Conservation (phyloP, 1,140 invertebrate genomes). For the Ctenoplectra terminalis region DNA sequence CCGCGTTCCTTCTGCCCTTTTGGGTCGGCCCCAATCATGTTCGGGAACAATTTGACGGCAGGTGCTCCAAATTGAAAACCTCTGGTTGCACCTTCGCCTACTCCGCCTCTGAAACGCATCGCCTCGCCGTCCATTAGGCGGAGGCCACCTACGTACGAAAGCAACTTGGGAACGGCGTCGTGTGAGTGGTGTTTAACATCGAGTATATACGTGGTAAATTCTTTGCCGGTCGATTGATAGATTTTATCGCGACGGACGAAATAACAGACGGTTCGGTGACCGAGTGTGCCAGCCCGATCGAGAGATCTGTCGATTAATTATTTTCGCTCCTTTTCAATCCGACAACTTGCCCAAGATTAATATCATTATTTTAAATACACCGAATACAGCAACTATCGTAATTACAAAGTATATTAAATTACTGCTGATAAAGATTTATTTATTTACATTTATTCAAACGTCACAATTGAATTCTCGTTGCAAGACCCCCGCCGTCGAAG, state of each 20-base stretch:
- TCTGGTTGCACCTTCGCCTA: conserved; percentile 62
- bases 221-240: conserved; percentile 29
- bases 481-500: too few species aligned
- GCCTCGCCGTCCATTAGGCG: conserved; percentile 49
- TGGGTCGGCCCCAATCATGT: conserved; percentile 54
- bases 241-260: conserved; percentile 47
- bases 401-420: neutral
- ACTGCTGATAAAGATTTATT: neutral
- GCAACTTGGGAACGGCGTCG: too few species aligned
- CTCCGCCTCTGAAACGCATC: conserved; percentile 57
- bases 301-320: conserved; percentile 37
- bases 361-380: neutral
- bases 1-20: conserved; percentile 9
- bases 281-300: conserved; percentile 7
- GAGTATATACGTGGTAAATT: conserved; percentile 31
- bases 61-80: conserved; percentile 72
- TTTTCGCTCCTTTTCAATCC: neutral
- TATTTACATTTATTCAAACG: neutral
- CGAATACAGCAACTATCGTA: neutral
- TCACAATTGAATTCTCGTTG: neutral
- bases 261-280: conserved; percentile 43
- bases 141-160: conserved; percentile 51
- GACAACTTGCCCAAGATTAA: neutral
- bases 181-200: conserved; percentile 12
- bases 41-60: conserved; percentile 67